Evolutionary conservation across 2,113 vertebrate species (phyloP).

Genomic region (Corythaixoides concolor): DNA sequence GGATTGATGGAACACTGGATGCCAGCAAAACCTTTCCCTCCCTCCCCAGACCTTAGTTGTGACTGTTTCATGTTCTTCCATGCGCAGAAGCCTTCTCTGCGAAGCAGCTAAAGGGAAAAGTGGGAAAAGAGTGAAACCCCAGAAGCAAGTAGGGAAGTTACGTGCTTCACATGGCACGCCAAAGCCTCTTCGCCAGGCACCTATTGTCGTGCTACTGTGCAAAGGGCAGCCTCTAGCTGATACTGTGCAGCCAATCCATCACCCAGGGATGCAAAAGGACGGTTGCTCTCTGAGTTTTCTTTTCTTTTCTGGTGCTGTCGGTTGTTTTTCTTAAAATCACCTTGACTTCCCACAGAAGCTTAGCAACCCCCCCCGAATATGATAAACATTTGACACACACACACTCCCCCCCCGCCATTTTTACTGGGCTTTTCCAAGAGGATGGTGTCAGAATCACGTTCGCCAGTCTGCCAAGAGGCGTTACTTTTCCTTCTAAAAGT

Average conservation of each 20-base stretch:
- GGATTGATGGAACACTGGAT: background rate
- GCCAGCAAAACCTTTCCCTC: background rate
- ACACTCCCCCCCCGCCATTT: background rate
- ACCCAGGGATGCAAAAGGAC: background rate
- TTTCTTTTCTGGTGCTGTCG: background rate
- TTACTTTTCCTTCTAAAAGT: background rate
- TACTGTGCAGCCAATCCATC: background rate
- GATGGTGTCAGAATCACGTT: background rate
- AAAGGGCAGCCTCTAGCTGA: background rate
- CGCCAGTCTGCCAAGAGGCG: background rate
- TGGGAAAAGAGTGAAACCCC: background rate
- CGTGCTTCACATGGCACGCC: background rate
- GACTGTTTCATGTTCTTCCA: background rate
- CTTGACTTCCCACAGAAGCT: background rate
- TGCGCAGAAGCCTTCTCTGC: background rate
- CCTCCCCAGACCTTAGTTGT: background rate
- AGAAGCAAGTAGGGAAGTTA: background rate
- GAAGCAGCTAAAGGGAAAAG: background rate
- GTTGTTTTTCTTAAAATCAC: background rate
- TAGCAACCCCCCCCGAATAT: background rate
- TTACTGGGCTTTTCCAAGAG: background rate
- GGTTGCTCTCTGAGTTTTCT: background rate
- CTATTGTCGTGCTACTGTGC: background rate
- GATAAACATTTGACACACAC: background rate
- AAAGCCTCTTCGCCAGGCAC: background rate